Base-by-base conservation (phyloP, 2,888 invertebrate species). In the Cephus pygmeus region DNA sequence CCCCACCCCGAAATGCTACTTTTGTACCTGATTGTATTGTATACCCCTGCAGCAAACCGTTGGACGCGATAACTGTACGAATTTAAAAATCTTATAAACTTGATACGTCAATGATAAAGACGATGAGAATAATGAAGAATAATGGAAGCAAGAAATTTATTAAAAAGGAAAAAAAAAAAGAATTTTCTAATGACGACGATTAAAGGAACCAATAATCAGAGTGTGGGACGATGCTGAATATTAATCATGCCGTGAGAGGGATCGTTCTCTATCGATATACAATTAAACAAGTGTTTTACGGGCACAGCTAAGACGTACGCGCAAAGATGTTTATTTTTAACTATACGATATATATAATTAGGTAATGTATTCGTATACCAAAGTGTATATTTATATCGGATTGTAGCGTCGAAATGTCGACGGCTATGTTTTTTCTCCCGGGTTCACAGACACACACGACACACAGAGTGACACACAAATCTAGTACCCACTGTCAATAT, bases 11-110 rank as follows among this genome's bases (percentile, higher is more conserved):
- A 85, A 82, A 88, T 86, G 88, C 88, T 88, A 88, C 88, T 88
- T 83, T 86, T 88, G 88, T 88, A 88, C 88, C 88, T 88, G 88
- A 88, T 85, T 83, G 82, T 86, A 83, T 80, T 79, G 83, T 87
- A 83, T 85, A 86, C 82, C 78, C 84, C 80, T 83, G 79, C 83
- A 82, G 83, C 81, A 76, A 83, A 81, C 78, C 83, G 78, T 85
- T 80, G 80, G 80, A 31, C 23, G 71, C 71, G 71, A 71, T 31
- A 15, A 71, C 69, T 40, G 75, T 77, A 75, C 40, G 71, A 36
- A 76, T 73, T 73, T 34, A 11, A 33, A 69, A 35, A 75, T 23
- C 56, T 23, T 56, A 56, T 56, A 56, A 56, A 56, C 56, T 36
- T 34, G 69, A 73, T 73, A 30, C 56, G n/a, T 34, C 9, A 23